A percentile compares a stretch with the other conserved stretches of the same genome.
Conservation (phyloP, 2,888 invertebrate species). For the Junonia oenone region DNA sequence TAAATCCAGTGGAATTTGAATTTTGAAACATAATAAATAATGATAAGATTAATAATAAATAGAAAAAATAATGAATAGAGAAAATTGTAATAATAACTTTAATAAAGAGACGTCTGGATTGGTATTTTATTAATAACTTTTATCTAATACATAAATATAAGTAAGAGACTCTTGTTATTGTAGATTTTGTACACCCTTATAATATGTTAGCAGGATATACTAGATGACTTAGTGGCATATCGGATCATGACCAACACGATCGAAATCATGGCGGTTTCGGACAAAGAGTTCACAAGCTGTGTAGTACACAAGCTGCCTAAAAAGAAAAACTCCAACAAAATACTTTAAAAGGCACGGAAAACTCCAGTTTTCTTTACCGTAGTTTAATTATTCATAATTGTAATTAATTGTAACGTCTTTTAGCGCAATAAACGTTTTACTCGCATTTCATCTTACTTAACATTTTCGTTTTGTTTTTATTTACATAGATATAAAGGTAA, state of each 20-base stretch:
- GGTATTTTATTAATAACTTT: no score
- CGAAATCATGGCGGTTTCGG: constrained; percentile 43
- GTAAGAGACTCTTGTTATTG: no score
- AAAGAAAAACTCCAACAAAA: constrained; percentile 19
- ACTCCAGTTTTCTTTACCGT: not conserved
- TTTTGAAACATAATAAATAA: no score
- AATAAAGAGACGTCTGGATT: no score
- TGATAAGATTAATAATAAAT: no score
- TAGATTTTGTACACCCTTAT: no score
- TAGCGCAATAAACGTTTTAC: not conserved
- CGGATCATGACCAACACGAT: constrained; percentile 40
- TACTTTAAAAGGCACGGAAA: not conserved
- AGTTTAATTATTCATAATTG: not conserved
- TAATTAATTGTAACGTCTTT: not conserved
- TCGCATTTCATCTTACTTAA: not conserved
- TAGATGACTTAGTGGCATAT: constrained; percentile 48
- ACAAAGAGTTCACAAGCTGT: constrained; percentile 39
- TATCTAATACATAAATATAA: no score
- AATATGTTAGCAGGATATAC: constrained; percentile 41
- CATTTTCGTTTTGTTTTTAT: not conserved
- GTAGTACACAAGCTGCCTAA: constrained; percentile 39
- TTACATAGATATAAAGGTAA: not conserved
- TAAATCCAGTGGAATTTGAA: no score
- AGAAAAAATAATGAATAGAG: no score
- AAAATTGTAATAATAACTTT: no score